A percentile compares a stretch with the other conserved stretches of the same genome.
These are phyloP conservation scores for Scyliorhinus canicula DNA, from an alignment of 2,797 vertebrate genomes.

Conservation along the genomic window DNA sequence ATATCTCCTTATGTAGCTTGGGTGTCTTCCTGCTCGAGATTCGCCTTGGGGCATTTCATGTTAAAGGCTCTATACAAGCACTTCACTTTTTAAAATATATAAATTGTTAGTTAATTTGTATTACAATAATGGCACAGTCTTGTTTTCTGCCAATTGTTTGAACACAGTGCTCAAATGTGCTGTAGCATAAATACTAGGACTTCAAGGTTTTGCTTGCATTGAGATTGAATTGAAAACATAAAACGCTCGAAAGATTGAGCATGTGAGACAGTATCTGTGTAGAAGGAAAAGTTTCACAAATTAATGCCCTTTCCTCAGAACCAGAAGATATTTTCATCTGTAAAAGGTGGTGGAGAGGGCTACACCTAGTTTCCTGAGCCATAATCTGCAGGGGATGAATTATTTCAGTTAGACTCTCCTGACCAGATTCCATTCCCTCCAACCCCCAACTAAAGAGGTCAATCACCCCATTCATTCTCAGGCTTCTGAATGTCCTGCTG, in stretches of 20 bases:
- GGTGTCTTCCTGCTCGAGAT: too few species aligned
- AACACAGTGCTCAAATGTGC: neutral
- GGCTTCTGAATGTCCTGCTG: neutral
- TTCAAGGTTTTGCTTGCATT: too few species aligned
- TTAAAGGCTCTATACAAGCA: neutral
- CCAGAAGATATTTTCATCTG: neutral
- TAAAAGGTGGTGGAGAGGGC: neutral
- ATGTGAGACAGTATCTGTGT: too few species aligned
- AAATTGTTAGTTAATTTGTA: neutral
- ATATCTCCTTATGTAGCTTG: neutral
- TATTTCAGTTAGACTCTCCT: neutral
- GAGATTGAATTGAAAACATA: too few species aligned
- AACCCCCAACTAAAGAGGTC: neutral
- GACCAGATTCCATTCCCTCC: neutral
- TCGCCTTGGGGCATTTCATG: too few species aligned
- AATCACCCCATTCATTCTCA: neutral
- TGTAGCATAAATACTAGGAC: neutral
- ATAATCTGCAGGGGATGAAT: neutral
- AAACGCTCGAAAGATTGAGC: neutral
- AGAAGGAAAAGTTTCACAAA: neutral
- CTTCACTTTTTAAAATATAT: neutral
- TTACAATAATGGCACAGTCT: neutral
- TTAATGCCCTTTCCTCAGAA: neutral
- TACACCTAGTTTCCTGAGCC: neutral
- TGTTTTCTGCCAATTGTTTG: neutral